Conservation (phyloP, 2,888 invertebrate genomes). For the Zygogramma bicolorata region DNA sequence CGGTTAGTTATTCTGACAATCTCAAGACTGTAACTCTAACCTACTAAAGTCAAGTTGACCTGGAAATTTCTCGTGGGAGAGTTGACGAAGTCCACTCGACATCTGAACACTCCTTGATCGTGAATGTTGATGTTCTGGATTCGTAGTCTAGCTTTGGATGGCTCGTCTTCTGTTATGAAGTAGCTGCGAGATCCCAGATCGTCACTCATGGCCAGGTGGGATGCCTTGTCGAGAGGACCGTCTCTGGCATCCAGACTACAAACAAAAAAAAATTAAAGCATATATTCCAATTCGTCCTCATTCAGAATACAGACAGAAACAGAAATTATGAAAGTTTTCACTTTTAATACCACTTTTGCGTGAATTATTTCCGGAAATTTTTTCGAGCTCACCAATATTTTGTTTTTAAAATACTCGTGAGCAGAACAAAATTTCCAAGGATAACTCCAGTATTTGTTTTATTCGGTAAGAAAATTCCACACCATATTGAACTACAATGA, state of each 20-base stretch:
- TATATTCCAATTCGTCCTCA: too few relatives aligned
- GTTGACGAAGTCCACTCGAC: constrained; percentile 89
- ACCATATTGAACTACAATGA: too few relatives aligned
- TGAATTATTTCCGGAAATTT: too few relatives aligned
- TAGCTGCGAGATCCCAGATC: constrained; percentile 82
- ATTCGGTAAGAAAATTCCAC: too few relatives aligned
- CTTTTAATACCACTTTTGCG: too few relatives aligned
- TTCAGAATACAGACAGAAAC: too few relatives aligned
- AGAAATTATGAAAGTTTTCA: too few relatives aligned
- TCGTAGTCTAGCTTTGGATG: constrained; percentile 80
- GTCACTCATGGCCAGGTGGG: constrained; percentile 83
- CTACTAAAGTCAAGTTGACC: constrained; percentile 88
- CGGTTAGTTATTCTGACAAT: background rate
- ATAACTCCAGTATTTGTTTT: too few relatives aligned
- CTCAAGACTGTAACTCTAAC: constrained; percentile 69
- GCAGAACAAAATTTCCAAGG: too few relatives aligned
- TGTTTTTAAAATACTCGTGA: too few relatives aligned
- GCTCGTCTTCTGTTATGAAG: constrained; percentile 79
- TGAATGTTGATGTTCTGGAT: constrained; percentile 78
- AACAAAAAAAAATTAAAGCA: too few relatives aligned
- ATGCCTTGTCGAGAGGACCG: constrained; percentile 74
- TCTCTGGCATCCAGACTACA: constrained; percentile 83
- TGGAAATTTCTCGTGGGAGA: constrained; percentile 89
- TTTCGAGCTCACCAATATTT: too few relatives aligned
- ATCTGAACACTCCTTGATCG: constrained; percentile 88